Base-by-base conservation (phyloP, 2,113 vertebrate genomes). In the Thryonomys swinderianus region DNA sequence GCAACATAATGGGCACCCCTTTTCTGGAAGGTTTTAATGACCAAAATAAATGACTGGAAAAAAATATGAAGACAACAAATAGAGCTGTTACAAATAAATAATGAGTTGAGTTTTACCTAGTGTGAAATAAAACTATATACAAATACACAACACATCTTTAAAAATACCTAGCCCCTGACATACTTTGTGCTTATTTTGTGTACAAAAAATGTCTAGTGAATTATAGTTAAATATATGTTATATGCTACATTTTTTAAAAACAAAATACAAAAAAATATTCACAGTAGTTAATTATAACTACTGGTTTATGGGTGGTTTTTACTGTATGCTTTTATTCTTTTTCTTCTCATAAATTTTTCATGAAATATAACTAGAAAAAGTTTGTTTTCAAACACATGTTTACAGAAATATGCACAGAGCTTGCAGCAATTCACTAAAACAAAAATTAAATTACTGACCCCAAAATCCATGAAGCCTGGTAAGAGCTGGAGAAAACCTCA, bases 281-380 rank as follows among this genome's bases (percentile, higher is more conserved):
- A 64, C 20, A 71, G 57, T 85, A 34, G 45, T 40, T 89, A 37
- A 94, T 64, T 76, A 55, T 79, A 88, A 89, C 90, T 78, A 25
- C 59, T 81, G 16, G 40, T 40, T 69, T 94, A 86, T 18, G 11
- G 5, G 10, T 80, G 30, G 57, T 53, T 91, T 94, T 83, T 78
- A 92, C 37, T 86, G 12, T 37, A 92, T 20, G 12, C 1, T 92
- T 92, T 84, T 90, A 80, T 81, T 90, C 59, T 80, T 79, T 88
- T 94, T 42, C 57, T 86, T 84, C 55, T 55, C 79, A 88, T 88
- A 93, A 85, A 74, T 88, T 94, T 90, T 84, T 34, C 91, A 85
- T 74, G 9, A 92, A 93, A 73, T 57, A 45, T 48, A 85, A 62
- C 57, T 67, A 18, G 16, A 69, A 80, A 95, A 92, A 91, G 40